A percentile compares a stretch with the other conserved stretches of the same genome.
Evolutionary conservation across 2,888 invertebrate species (phyloP).

Genomic region (Tetragnatha montana): DNA sequence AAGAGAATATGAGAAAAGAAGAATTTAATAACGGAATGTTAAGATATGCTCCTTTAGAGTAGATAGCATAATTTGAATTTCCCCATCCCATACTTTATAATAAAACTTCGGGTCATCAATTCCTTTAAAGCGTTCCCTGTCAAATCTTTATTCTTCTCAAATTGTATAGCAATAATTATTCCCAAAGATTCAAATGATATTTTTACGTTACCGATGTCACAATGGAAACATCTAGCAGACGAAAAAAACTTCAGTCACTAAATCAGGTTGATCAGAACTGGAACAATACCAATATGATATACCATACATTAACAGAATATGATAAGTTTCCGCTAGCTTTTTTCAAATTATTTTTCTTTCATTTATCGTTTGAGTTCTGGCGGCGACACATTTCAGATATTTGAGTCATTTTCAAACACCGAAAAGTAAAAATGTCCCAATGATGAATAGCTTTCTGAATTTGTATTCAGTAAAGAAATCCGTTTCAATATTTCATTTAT

Average conservation of each 20-base stretch:
- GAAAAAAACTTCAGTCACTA: background rate
- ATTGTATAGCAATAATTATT: too few relatives aligned
- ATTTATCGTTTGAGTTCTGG: conserved; percentile 45
- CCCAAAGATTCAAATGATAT: too few relatives aligned
- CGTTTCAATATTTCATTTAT: conserved; percentile 54
- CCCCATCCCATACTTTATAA: too few relatives aligned
- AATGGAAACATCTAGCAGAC: background rate
- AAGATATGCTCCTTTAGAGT: too few relatives aligned
- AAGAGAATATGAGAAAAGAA: too few relatives aligned
- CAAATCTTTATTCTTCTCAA: too few relatives aligned
- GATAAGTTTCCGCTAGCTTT: conserved; percentile 31
- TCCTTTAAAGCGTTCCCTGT: too few relatives aligned
- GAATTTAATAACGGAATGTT: too few relatives aligned
- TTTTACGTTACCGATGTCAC: too few relatives aligned
- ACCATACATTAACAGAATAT: conserved; percentile 47
- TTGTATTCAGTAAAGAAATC: conserved; percentile 52
- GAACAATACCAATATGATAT: conserved; percentile 16
- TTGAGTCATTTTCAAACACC: conserved; percentile 33
- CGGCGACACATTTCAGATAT: conserved; percentile 49
- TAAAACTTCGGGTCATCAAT: too few relatives aligned
- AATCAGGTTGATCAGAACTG: background rate
- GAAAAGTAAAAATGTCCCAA: conserved; percentile 35
- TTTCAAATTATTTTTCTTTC: background rate
- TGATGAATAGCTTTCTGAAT: conserved; percentile 56
- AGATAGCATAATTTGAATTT: too few relatives aligned